Base-by-base conservation (phyloP, 2,113 vertebrate species). In the Arenaria interpres region DNA sequence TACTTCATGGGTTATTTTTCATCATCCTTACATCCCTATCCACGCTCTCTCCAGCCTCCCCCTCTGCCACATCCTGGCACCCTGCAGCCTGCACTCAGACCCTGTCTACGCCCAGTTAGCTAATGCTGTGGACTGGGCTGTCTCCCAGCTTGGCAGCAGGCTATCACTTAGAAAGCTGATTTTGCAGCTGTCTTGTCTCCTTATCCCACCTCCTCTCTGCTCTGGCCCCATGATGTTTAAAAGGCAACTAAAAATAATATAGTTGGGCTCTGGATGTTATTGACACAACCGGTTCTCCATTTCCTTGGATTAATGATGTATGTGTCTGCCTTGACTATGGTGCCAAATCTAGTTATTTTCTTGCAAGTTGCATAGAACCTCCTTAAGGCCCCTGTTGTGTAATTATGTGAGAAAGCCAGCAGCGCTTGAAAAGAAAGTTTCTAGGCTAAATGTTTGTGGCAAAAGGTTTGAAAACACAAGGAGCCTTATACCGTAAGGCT, bases 21-120 rank as follows among this genome's bases (percentile, higher is more conserved):
- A 73, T 17, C 46, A 8, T 15, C 14, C 56, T 56, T 37, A 24
- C 0, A 1, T 37, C 19, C 20, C 9, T 10, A 21, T 15, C 63
- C 2, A 1, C 0, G 0, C 2, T 43, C 20, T n/a, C n/a, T 39
- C 24, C 48, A 57, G 43, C 30, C 54, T 75, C 12, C 25, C 15
- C 14, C 56, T 45, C 50, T 17, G 27, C 24, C 37, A 23, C 2
- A 20, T 25, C 57, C 71, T 46, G 72, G 66, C 48, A 48, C 28
- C 28, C 35, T 8, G 28, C 48, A 39, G 59, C 35, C 57, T 30
- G 15, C 37, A 2, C 35, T 73, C 41, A 37, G 66, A 12, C 54
- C 43, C 46, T 43, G 32, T 3, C 71, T 37, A 12, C 4, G 1
- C 57, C 51, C 7, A 0, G 33, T 73, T 54, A 79, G 45, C 37